Evolutionary conservation across 37 sponge, comb jelly and placozoan species (phyloP).

Genomic region (Tethya wilhelma): DNA sequence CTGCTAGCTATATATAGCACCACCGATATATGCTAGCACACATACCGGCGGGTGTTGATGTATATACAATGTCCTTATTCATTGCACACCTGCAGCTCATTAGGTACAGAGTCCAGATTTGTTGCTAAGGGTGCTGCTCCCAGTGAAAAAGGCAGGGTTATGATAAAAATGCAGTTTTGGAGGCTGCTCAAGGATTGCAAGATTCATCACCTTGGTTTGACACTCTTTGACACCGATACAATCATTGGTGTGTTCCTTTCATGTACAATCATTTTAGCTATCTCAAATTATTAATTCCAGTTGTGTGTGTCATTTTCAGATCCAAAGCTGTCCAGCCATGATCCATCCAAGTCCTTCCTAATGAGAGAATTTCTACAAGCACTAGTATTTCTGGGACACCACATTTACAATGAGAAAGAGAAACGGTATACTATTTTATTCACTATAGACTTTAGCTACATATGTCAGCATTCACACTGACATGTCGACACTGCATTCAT

Average conservation of each 20-base stretch:
- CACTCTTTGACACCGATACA: conserved; percentile 40
- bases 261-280: not conserved
- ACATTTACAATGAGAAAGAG: conserved; percentile 34
- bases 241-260: conserved; percentile 1
- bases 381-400: conserved; percentile 53
- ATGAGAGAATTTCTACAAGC: conserved; percentile 85
- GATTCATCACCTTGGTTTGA: conserved; percentile 34
- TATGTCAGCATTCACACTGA: too few relatives aligned
- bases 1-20: not conserved
- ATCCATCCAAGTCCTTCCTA: conserved; percentile 18
- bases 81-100: too few relatives aligned
- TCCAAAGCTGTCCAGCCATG: too few relatives aligned
- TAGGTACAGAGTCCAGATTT: too few relatives aligned
- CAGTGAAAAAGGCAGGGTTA: not conserved
- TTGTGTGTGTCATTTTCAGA: too few relatives aligned
- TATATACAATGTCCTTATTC: too few relatives aligned
- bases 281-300: not conserved
- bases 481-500: too few relatives aligned
- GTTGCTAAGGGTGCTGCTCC: too few relatives aligned
- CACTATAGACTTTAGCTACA: too few relatives aligned
- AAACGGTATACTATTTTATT: not conserved
- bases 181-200: conserved; percentile 71
- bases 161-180: conserved; percentile 57
- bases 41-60: too few relatives aligned
- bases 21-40: not conserved